Percentiles rank a stretch among this genome's conserved stretches.
Conservation (phyloP, 2,888 invertebrate species). For the Microctonus hyperodae region DNA sequence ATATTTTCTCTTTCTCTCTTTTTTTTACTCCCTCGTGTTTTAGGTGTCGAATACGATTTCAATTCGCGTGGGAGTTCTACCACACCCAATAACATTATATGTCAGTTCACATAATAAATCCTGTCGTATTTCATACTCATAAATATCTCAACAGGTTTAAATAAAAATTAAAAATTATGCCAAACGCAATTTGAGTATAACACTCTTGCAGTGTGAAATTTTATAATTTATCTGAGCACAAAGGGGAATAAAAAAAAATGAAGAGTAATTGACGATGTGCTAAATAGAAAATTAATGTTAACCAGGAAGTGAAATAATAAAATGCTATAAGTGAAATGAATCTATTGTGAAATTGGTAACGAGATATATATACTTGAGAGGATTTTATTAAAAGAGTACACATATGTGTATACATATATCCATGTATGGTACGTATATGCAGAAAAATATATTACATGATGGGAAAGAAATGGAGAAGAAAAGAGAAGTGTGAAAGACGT, state of each 20-base stretch:
- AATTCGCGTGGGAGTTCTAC: constrained; percentile 33
- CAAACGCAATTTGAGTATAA: background rate
- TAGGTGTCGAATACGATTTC: constrained; percentile 33
- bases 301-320: background rate
- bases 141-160: constrained; percentile 14
- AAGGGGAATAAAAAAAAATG: background rate
- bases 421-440: background rate
- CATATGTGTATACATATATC: too few species aligned
- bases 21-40: constrained; percentile 1
- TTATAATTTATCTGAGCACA: background rate
- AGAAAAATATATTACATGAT: background rate
- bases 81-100: constrained; percentile 27
- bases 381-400: background rate
- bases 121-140: constrained; percentile 6
- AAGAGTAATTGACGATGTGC: background rate
- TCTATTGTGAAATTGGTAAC: constrained; percentile 20
- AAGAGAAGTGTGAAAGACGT: constrained; percentile 3
- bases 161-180: background rate
- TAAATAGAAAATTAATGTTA: constrained; percentile 5
- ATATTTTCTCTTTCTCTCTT: constrained; percentile 7
- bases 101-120: constrained; percentile 27
- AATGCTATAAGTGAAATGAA: constrained; percentile 6
- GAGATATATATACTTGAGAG: constrained; percentile 17
- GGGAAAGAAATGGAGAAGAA: constrained; percentile 8
- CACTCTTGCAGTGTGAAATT: background rate